Percentiles rank a stretch among this genome's conserved stretches.
These are phyloP conservation scores for Zygaena filipendulae DNA, from an alignment of 2,888 invertebrate species.

Conservation along the genomic window DNA sequence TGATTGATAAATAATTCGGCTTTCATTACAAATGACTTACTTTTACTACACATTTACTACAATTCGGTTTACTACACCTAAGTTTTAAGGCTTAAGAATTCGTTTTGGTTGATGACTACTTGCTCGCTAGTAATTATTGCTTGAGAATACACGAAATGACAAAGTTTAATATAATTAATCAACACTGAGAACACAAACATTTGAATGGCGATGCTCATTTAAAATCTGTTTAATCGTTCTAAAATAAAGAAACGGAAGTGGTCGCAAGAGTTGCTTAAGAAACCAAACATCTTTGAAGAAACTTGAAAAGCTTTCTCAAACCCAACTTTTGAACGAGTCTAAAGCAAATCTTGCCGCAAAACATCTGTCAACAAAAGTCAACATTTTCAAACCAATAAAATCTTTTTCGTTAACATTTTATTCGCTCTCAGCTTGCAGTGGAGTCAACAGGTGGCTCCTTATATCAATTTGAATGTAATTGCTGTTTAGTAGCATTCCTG, in stretches of 20 bases:
- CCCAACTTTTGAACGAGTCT: slow-evolving; percentile 34
- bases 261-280: slow-evolving; percentile 10
- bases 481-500: slow-evolving; percentile 30
- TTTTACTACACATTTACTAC: no score
- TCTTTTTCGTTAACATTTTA: slow-evolving; percentile 45
- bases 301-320: slow-evolving; percentile 35
- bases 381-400: slow-evolving; percentile 49
- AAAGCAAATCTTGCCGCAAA: slow-evolving; percentile 39
- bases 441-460: slow-evolving; percentile 57
- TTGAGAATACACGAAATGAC: slow-evolving; percentile 41
- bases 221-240: no score
- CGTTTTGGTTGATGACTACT: no score
- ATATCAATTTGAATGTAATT: slow-evolving; percentile 56
- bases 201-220: no score
- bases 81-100: no score
- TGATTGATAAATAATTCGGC: no score
- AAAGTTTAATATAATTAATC: slow-evolving; percentile 9
- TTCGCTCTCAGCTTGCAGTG: slow-evolving; percentile 23
- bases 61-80: no score
- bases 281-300: slow-evolving; percentile 6
- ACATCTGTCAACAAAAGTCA: slow-evolving; percentile 43
- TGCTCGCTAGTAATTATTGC: no score
- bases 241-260: no score
- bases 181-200: no score
- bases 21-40: no score